These are phyloP conservation scores for Muraenolepis orangiensis DNA, from an alignment of 2,797 vertebrate species.

Conservation along the genomic window DNA sequence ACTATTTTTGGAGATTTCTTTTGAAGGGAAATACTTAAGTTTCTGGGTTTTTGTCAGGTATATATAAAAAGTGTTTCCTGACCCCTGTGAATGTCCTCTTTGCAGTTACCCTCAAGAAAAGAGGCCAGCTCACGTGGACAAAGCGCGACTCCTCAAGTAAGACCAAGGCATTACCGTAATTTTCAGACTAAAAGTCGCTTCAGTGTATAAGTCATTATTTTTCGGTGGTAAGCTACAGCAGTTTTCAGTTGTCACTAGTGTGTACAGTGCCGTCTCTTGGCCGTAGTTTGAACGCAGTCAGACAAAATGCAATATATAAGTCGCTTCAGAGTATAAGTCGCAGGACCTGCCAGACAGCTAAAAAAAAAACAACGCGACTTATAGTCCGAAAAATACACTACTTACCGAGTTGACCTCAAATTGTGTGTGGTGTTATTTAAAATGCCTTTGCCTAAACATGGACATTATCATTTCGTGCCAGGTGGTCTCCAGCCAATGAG, in stretches of 20 bases:
- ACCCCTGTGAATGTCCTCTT: conserved; percentile 28
- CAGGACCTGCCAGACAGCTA: too few species aligned
- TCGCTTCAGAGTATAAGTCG: not conserved
- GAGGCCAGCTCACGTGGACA: conserved; percentile 87
- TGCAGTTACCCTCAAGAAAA: conserved; percentile 92
- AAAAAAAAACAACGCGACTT: too few species aligned
- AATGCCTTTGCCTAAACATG: not conserved
- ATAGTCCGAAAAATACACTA: too few species aligned
- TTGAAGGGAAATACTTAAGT: not conserved
- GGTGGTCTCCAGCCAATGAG: conserved; percentile 91
- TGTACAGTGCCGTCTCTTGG: too few species aligned
- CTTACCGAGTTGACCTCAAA: too few species aligned
- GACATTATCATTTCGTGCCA: conserved; percentile 43
- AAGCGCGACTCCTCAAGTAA: conserved; percentile 88
- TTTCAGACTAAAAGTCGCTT: not conserved
- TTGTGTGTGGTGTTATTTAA: not conserved
- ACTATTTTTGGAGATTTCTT: not conserved
- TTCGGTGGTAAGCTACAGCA: too few species aligned
- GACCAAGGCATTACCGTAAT: too few species aligned
- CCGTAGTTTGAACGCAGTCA: too few species aligned
- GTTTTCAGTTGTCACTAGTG: too few species aligned
- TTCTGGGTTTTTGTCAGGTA: not conserved
- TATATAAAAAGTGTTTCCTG: not conserved
- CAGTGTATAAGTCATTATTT: too few species aligned
- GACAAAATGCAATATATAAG: too few species aligned